Percentiles rank a stretch among this genome's conserved stretches.
Evolutionary conservation across 2,113 vertebrate genomes (phyloP).

Genomic region (Salvelinus fontinalis): DNA sequence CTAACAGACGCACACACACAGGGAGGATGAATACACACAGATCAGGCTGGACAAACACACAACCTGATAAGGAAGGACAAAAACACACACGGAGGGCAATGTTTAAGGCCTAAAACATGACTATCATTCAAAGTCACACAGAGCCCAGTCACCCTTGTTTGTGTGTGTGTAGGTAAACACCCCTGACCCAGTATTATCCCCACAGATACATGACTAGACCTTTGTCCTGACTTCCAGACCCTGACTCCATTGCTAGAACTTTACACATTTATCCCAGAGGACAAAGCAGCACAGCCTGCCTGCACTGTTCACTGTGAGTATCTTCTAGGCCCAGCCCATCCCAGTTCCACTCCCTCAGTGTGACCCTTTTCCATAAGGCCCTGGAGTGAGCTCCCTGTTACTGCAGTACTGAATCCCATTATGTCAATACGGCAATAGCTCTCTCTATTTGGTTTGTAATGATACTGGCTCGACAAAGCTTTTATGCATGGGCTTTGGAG

Average conservation of each 20-base stretch:
- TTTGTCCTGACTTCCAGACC: constrained; percentile 42
- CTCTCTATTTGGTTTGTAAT: background rate
- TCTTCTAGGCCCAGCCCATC: constrained; percentile 43
- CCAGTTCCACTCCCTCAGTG: background rate
- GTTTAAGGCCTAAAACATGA: constrained; percentile 9
- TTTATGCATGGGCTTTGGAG: background rate
- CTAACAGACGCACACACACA: background rate
- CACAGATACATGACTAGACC: constrained; percentile 1
- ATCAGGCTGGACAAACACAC: background rate
- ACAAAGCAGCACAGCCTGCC: constrained; percentile 45
- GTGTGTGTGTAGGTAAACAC: constrained; percentile 21
- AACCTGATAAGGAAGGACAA: background rate
- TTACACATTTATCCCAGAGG: constrained; percentile 51
- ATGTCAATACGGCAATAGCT: constrained; percentile 5
- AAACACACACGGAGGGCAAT: background rate
- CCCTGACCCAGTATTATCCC: constrained; percentile 36
- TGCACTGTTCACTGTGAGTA: constrained; percentile 4
- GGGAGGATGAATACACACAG: background rate
- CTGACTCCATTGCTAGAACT: constrained; percentile 54
- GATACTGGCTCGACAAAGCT: background rate
- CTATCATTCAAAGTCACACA: constrained; percentile 24
- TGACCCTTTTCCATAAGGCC: constrained; percentile 29
- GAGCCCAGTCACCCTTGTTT: background rate
- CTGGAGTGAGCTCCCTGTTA: constrained; percentile 15
- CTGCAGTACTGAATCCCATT: constrained; percentile 12